phyloP scores from a whole-genome alignment of 2,797 vertebrate genomes.

The Myotis daubentonii region DNA sequence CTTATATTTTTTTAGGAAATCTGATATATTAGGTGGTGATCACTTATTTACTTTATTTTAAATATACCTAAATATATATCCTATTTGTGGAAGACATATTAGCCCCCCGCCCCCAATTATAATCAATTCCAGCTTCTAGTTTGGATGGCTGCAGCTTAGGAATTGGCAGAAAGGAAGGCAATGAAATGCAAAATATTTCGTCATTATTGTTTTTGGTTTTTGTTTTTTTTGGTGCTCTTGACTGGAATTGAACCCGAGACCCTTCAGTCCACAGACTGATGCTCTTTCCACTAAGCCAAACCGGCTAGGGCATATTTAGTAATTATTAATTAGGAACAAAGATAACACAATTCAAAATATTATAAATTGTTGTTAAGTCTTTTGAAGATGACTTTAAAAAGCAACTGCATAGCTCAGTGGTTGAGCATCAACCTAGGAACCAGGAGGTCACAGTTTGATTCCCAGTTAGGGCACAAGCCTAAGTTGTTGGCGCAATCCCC shows the following conservation, averaged over 20 bases:
- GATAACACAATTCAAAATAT: neutral
- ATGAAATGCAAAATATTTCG: neutral
- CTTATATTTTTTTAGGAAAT: neutral
- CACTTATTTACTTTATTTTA: neutral
- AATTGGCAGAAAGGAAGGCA: neutral
- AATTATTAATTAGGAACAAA: neutral
- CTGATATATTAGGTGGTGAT: neutral
- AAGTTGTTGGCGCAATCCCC: too few species aligned
- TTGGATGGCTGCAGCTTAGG: neutral
- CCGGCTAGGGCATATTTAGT: neutral
- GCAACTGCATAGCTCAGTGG: too few species aligned
- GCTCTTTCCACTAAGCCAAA: too few species aligned
- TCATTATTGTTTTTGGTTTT: neutral
- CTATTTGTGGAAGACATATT: neutral
- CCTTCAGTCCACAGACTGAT: too few species aligned
- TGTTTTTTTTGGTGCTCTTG: too few species aligned
- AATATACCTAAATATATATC: neutral
- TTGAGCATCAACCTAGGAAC: too few species aligned
- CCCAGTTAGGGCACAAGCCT: too few species aligned
- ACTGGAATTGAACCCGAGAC: too few species aligned
- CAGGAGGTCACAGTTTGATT: too few species aligned
- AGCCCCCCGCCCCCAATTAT: neutral
- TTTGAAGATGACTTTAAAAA: neutral
- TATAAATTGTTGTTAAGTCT: neutral
- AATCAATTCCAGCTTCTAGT: neutral